Evolutionary conservation across 2,113 vertebrate species (phyloP).

Genomic region (Sclerurus mexicanus): DNA sequence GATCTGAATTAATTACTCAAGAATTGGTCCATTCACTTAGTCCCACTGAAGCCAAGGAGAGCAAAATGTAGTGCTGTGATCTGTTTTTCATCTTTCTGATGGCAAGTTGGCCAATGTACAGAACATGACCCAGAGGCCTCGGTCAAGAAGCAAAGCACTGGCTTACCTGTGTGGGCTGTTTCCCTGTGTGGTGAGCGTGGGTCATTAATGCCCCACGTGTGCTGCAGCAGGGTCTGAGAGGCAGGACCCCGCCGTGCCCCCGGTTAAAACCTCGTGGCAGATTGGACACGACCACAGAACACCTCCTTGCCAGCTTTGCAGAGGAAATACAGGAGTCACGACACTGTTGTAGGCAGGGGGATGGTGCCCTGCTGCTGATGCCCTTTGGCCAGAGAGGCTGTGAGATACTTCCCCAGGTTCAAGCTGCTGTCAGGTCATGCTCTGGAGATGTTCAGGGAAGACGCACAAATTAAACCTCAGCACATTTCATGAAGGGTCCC

Average conservation of each 20-base stretch:
- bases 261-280: not conserved
- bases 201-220: not conserved
- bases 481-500: not conserved
- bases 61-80: not conserved
- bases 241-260: rapidly evolving
- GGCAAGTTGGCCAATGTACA: not conserved
- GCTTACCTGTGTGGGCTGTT: not conserved
- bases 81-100: not conserved
- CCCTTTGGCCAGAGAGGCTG: not conserved
- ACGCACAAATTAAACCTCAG: not conserved
- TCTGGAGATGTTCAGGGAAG: not conserved
- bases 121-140: not conserved
- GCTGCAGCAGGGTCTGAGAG: not conserved
- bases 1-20: not conserved
- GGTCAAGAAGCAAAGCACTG: not conserved
- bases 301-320: rapidly evolving
- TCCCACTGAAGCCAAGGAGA: not conserved
- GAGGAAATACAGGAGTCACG: not conserved
- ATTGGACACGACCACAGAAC: not conserved
- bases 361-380: not conserved
- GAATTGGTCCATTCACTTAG: not conserved
- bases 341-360: too few species aligned
- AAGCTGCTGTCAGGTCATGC: not conserved
- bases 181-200: not conserved
- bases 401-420: not conserved